Evolutionary conservation across 53 echinoderm and acorn worm species (phyloP), one percentile per base, ranked within the genome.

Genomic region (Apostichopus leukothele): DNA sequence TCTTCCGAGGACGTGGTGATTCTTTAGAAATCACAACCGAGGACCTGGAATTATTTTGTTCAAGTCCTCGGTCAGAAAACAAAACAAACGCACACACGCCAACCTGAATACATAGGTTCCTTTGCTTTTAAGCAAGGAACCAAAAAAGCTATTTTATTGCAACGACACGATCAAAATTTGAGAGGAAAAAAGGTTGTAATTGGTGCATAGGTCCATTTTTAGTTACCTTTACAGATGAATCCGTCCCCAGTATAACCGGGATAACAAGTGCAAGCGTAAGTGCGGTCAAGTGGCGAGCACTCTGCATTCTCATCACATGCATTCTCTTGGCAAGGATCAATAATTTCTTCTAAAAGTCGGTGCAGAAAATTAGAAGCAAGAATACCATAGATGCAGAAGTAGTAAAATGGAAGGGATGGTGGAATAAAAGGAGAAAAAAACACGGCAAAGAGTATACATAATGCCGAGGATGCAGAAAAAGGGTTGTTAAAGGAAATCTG

Each of bases 191-290:
- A 39, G 39, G 3, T 39, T 39, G 39, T 39, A 39, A 39, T 39
- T 39, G 39, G 39, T 39, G 0, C 0, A 3, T 3, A 39, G 39
- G 39, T 39, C 39, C 39, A 39, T 1, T 67, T 68, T 13, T 10
- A n/a, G 68, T 68, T 90, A 92, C 93, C 88, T 88, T 84, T 74
- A 68, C 95, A 95, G 23, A 14, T 67, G 86, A 90, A 93, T 66
- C 95, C 95, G 57, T 95, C 93, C 23, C 95, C 95, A 39, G 90
- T 80, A 52, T 89, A 95, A 9, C 95, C 95, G 53, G 89, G 85
- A 75, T 91, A 89, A 75, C 96, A 95, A 53, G 91, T 87, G 86
- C 96, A 94, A 50, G 83, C 73, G 73, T 94, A 94, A 68, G 91
- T 91, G 12, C 51, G 73, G 5, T 67, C 83, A 1, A 76, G 83